Conservation (phyloP, 1,140 invertebrate genomes). For the Galleria mellonella region DNA sequence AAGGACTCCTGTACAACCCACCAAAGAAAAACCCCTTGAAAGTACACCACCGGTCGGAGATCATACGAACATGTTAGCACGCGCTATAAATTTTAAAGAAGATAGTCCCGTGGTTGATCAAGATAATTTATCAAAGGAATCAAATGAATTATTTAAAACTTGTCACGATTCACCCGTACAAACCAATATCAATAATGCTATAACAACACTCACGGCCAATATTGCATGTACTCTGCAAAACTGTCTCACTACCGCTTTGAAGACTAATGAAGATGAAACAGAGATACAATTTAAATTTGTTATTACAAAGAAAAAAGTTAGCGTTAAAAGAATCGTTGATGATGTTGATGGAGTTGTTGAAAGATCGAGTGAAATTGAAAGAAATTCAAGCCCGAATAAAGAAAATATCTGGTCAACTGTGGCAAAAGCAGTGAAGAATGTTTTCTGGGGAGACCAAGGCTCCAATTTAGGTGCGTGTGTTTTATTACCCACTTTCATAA, state of each 20-base stretch:
- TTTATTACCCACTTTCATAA: conserved; percentile 6
- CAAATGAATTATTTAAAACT: conserved; percentile 52
- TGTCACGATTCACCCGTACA: conserved; percentile 37
- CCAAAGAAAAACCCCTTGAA: conserved; percentile 31
- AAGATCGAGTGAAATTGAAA: conserved; percentile 31
- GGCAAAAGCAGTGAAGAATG: conserved; percentile 54
- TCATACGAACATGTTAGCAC: conserved; percentile 43
- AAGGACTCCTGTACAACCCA: conserved; percentile 35
- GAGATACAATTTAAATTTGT: conserved; percentile 71
- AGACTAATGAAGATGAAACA: conserved; percentile 53
- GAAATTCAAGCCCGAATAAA: conserved; percentile 33
- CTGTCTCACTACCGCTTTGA: conserved; percentile 49
- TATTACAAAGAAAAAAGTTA: conserved; percentile 64
- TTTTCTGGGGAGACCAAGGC: conserved; percentile 53
- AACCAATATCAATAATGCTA: conserved; percentile 33
- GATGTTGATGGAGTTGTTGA: conserved; percentile 23
- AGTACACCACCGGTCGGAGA: conserved; percentile 50
- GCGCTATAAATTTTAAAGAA: conserved; percentile 67
- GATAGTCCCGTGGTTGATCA: conserved; percentile 46
- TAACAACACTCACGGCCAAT: conserved; percentile 45
- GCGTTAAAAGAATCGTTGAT: conserved; percentile 41
- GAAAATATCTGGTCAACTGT: conserved; percentile 63
- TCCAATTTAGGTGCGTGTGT: conserved; percentile 23
- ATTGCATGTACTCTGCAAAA: conserved; percentile 63
- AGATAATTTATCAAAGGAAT: conserved; percentile 36